A percentile compares a stretch with the other conserved stretches of the same genome.
These are phyloP conservation scores for Sinosuthora webbiana DNA, from an alignment of 2,113 vertebrate genomes.

Conservation along the genomic window DNA sequence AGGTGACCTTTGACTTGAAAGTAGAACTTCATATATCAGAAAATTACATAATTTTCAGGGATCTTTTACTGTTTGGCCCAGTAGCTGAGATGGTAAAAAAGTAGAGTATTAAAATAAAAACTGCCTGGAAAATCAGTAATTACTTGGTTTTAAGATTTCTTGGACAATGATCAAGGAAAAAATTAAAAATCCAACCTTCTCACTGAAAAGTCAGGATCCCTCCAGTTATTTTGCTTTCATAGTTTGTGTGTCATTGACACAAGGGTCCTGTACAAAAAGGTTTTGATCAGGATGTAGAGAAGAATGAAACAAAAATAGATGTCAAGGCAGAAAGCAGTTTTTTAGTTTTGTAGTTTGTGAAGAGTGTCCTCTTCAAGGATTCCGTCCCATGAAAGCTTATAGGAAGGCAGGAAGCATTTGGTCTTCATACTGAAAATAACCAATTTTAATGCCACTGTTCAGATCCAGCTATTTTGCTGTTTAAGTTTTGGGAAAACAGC, in stretches of 20 bases:
- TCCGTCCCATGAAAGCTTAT: neutral
- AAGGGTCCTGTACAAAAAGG: neutral
- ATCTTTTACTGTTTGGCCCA: neutral
- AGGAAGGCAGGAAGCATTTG: neutral
- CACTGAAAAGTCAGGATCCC: neutral
- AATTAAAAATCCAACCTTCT: neutral
- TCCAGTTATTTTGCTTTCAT: neutral
- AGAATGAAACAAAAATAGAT: neutral
- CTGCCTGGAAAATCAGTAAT: neutral
- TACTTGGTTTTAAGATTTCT: neutral
- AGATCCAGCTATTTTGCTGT: neutral
- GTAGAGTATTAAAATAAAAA: neutral
- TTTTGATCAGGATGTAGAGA: neutral
- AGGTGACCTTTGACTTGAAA: constrained; percentile 59
- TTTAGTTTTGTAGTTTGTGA: neutral
- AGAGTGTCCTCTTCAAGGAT: neutral
- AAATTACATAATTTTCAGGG: neutral
- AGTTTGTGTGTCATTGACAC: neutral
- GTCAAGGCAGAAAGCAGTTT: neutral
- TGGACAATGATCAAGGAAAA: neutral
- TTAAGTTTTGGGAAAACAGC: neutral
- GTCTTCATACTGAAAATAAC: neutral
- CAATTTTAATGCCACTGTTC: neutral
- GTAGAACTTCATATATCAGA: neutral
- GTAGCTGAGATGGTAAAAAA: neutral